A percentile compares a stretch with the other conserved stretches of the same genome.
These are phyloP conservation scores for Rhamnusium bicolor DNA, from an alignment of 2,888 invertebrate genomes.

Conservation along the genomic window DNA sequence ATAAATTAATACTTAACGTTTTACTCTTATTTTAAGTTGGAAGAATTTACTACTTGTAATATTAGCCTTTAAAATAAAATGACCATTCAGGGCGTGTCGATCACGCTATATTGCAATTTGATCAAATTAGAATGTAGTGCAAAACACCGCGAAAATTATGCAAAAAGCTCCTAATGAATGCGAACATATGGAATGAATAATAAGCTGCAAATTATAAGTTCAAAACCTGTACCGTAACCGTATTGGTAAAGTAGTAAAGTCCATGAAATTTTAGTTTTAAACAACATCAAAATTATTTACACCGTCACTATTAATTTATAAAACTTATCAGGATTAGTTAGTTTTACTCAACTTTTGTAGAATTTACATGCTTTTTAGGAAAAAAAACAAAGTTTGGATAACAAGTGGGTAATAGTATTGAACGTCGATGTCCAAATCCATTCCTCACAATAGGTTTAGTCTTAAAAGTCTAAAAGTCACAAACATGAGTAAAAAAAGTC, in stretches of 20 bases:
- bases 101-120: constrained; percentile 6
- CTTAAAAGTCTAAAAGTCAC: too few species aligned
- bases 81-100: neutral
- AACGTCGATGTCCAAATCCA: too few species aligned
- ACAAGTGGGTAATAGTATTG: too few species aligned
- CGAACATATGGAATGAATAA: neutral
- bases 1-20: constrained; percentile 7
- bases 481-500: too few species aligned
- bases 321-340: too few species aligned
- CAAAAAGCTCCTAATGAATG: neutral
- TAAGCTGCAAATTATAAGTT: neutral
- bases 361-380: too few species aligned
- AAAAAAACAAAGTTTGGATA: too few species aligned
- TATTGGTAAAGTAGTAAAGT: neutral
- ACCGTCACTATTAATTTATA: too few species aligned
- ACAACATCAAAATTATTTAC: neutral
- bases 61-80: constrained; percentile 2
- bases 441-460: too few species aligned
- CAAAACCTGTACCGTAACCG: neutral
- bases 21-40: neutral
- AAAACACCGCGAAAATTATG: neutral
- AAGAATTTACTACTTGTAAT: neutral
- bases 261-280: neutral
- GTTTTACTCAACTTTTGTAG: too few species aligned
- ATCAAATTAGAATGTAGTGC: neutral